phyloP scores from a whole-genome alignment of 2,113 vertebrate genomes.

The Prionailurus bengalensis region DNA sequence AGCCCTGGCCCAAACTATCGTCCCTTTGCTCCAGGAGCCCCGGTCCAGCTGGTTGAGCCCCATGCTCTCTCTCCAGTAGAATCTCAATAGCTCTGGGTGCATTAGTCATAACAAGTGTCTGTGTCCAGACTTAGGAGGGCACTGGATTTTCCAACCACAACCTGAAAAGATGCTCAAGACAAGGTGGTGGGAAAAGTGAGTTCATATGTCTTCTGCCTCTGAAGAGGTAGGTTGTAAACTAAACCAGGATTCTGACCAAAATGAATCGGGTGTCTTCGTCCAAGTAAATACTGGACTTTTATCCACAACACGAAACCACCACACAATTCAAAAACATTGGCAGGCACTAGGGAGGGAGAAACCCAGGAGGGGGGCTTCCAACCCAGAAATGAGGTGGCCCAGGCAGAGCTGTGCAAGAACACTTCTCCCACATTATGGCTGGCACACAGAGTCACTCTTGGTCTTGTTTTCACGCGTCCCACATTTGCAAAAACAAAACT shows the following conservation, averaged over 20 bases:
- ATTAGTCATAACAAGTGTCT: conserved; percentile 68
- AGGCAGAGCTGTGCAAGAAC: conserved; percentile 16
- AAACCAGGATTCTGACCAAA: conserved; percentile 14
- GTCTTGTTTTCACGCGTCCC: conserved; percentile 39
- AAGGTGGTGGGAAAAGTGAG: conserved; percentile 69
- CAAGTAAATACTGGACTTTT: conserved; percentile 69
- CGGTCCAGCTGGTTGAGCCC: background rate
- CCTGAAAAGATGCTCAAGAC: conserved; percentile 49
- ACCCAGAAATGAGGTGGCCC: background rate
- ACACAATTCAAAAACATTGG: conserved; percentile 65
- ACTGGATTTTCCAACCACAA: conserved; percentile 66
- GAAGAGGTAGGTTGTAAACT: conserved; percentile 47
- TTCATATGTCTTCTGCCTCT: conserved; percentile 43
- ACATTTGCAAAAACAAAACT: conserved; percentile 66
- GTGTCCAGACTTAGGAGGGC: conserved; percentile 64
- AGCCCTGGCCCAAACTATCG: background rate
- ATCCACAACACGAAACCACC: conserved; percentile 65
- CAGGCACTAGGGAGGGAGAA: background rate
- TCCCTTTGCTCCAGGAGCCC: background rate
- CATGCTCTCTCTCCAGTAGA: background rate
- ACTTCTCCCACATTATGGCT: background rate
- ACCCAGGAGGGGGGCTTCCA: background rate
- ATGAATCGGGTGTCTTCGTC: conserved; percentile 66
- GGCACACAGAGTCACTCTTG: background rate
- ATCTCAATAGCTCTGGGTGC: background rate